A percentile compares a stretch with the other conserved stretches of the same genome.
Evolutionary conservation across 2,113 vertebrate genomes (phyloP).

Genomic region (Neolamprologus fasciatus): DNA sequence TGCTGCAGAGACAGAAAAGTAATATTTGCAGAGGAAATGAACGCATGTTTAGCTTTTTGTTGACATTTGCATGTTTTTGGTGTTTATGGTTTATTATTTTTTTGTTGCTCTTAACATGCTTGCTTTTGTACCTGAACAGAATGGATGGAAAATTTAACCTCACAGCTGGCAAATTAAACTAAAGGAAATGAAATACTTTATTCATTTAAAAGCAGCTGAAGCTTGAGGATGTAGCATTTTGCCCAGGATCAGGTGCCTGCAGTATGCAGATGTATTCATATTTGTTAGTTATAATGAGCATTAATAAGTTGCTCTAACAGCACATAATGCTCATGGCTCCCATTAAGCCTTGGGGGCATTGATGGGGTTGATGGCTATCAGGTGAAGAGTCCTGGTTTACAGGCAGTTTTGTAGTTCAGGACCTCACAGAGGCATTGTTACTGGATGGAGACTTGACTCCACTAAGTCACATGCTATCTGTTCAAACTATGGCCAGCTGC

Average conservation of each 20-base stretch:
- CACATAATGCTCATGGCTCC: background rate
- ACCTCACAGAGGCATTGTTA: background rate
- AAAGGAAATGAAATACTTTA: background rate
- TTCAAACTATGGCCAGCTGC: background rate
- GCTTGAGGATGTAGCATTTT: accelerated
- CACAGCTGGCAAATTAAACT: background rate
- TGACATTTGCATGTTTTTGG: conserved; percentile 33
- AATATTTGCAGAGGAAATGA: background rate
- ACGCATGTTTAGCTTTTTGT: background rate
- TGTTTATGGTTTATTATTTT: background rate
- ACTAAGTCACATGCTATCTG: background rate
- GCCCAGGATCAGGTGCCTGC: background rate
- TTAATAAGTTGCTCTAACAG: background rate
- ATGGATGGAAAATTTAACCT: background rate
- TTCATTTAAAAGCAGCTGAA: accelerated
- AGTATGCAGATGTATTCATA: background rate
- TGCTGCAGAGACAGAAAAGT: background rate
- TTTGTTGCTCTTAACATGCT: background rate
- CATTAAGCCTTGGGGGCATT: background rate
- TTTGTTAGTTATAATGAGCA: background rate
- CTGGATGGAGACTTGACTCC: background rate
- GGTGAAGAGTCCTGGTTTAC: background rate
- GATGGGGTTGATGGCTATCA: background rate
- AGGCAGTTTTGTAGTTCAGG: background rate
- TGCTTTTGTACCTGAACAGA: background rate